Conservation (phyloP, 2,113 vertebrate species). For the Hemiprocne comata region DNA sequence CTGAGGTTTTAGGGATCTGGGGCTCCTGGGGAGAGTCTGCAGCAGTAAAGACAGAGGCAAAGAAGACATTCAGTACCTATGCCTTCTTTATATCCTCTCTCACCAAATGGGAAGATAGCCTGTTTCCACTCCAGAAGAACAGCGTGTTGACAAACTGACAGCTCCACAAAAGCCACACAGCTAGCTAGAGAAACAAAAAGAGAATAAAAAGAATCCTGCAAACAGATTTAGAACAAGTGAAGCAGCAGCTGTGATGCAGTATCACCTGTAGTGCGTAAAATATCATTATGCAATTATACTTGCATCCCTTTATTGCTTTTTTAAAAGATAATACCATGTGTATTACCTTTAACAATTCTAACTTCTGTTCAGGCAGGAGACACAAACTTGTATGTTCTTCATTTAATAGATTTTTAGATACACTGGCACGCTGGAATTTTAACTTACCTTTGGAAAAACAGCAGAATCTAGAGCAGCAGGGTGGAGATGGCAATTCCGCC, state of each 20-base stretch:
- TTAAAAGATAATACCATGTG: neutral
- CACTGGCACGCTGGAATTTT: neutral
- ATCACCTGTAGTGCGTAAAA: neutral
- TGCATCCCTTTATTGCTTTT: neutral
- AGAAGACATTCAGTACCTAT: too few species aligned
- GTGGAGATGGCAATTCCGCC: neutral
- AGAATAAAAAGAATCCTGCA: neutral
- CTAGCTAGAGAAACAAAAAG: neutral
- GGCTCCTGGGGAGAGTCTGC: too few species aligned
- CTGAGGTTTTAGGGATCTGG: too few species aligned
- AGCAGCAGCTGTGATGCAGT: neutral
- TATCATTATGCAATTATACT: neutral
- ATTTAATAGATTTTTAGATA: neutral
- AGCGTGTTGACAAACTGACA: neutral
- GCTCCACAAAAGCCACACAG: neutral
- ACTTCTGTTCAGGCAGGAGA: neutral
- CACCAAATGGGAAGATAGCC: neutral
- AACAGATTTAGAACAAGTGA: neutral
- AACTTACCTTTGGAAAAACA: neutral
- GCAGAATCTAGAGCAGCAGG: neutral
- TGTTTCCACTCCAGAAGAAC: neutral
- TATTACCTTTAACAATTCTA: neutral
- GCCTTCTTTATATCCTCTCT: too few species aligned
- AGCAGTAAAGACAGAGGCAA: too few species aligned
- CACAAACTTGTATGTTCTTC: neutral